A percentile compares a stretch with the other conserved stretches of the same genome.
phyloP scores from a whole-genome alignment of 2,888 invertebrate genomes.

The Allacma fusca region DNA sequence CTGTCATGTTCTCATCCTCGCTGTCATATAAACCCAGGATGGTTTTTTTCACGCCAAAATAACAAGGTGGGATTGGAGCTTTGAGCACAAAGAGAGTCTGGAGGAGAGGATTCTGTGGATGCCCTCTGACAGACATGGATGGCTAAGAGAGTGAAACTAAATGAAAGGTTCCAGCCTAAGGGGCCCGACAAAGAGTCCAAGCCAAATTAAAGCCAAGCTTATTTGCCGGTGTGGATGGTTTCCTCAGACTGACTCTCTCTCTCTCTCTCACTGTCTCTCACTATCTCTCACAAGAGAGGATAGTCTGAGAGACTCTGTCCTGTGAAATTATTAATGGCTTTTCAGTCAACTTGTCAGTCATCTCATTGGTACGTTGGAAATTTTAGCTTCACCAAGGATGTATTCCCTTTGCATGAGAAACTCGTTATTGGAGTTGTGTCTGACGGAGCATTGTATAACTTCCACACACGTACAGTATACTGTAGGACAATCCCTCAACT shows the following conservation, averaged over 20 bases:
- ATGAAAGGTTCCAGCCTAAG: conserved; percentile 43
- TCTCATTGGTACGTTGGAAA: conserved; percentile 35
- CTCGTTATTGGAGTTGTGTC: neutral
- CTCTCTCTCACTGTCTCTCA: too few species aligned
- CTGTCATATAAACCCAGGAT: conserved; percentile 2
- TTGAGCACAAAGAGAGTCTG: neutral
- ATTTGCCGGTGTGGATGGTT: neutral
- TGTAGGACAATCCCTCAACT: too few species aligned
- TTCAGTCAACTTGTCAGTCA: conserved; percentile 43
- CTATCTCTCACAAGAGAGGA: too few species aligned
- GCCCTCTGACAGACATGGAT: conserved; percentile 19
- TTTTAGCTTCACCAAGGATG: neutral
- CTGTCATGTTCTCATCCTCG: neutral
- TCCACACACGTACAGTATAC: too few species aligned
- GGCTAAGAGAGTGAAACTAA: conserved; percentile 30
- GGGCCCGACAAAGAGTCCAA: conserved; percentile 41
- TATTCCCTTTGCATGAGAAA: neutral
- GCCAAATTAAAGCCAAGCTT: conserved; percentile 19
- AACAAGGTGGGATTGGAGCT: conserved; percentile 16
- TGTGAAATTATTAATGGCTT: conserved; percentile 32
- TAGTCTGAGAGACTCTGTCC: neutral
- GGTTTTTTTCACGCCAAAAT: neutral
- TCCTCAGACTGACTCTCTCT: too few species aligned
- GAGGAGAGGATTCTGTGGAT: neutral
- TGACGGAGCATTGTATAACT: too few species aligned